phyloP scores from a whole-genome alignment of 2,888 invertebrate species.

The Shargacucullia verbasci region DNA sequence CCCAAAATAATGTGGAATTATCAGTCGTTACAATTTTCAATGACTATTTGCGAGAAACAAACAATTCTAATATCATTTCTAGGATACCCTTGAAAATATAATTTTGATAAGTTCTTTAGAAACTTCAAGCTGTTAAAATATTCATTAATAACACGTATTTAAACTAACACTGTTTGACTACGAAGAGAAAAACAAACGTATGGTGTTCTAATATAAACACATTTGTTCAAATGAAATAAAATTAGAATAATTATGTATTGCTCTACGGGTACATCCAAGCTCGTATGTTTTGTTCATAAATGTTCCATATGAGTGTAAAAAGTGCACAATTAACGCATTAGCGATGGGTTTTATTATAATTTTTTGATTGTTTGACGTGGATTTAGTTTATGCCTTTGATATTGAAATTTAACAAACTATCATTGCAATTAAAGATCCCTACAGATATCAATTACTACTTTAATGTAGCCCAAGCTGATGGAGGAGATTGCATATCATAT shows the following conservation, averaged over 20 bases:
- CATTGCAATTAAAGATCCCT: no score
- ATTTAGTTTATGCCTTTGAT: no score
- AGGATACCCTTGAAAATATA: not conserved
- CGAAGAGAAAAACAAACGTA: conserved; percentile 19
- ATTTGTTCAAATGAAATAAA: conserved; percentile 30
- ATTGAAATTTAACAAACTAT: no score
- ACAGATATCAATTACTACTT: no score
- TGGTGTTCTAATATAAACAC: conserved; percentile 20
- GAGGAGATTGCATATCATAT: no score
- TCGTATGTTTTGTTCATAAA: no score
- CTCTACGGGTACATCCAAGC: no score
- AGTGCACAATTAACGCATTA: no score
- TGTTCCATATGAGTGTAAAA: no score
- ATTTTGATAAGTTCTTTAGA: conserved; percentile 4
- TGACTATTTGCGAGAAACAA: conserved; percentile 10
- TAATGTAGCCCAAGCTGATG: no score
- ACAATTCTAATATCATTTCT: not conserved
- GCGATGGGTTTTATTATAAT: no score
- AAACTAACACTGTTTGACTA: conserved; percentile 8
- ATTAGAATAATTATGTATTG: conserved; percentile 22
- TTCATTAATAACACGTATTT: conserved; percentile 5
- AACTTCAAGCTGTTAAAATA: conserved; percentile 3
- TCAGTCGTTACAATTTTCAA: conserved; percentile 1
- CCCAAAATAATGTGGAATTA: conserved; percentile 36
- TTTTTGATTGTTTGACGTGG: no score